Base-by-base conservation (phyloP, 2,888 invertebrate genomes). In the Lasioglossum calceatum region DNA sequence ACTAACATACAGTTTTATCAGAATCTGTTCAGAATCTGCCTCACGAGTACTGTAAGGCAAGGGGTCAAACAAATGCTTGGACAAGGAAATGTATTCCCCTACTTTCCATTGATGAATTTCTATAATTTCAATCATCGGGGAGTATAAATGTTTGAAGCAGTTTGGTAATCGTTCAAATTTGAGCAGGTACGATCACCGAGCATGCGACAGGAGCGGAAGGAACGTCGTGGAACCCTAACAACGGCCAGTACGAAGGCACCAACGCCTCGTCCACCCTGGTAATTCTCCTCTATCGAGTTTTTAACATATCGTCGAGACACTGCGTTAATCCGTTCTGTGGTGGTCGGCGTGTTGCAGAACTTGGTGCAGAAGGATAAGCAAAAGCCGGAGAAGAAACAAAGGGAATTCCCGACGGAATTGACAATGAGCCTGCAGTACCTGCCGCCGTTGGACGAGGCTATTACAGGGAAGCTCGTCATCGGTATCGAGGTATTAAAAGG, bases 351-450 rank as follows among this genome's bases (percentile, higher is more conserved):
- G 39, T 88, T 78, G 2, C 82, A 95, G 94, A 94, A 93, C 88
- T 87, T 94, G 74, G 92, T 95, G 54, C 90, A 92, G 61, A 83
- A 88, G 7, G 92, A 89, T 36, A 94, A 94, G 77, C 92, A 91
- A 39, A 94, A 92, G 76, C 90, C 87, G 27, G 93, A 91, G 12
- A 93, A 92, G 61, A 94, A 91, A 70, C 67, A 88, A 19, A 94
- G 92, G 67, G 92, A 92, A 42, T 95, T 94, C 89, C 94, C 95
- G 3, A 94, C 95, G 0, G 95, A 95, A 89, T 81, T 95, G 79
- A 95, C 94, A 14, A 92, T 95, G 91, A 95, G 94, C 76, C 90
- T 95, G 54, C 94, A 95, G 77, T 95, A 94, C 86, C 89, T 95
- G 44, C 95, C 94, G 39, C 92, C 93, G 19, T 93, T 92, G 70